These are phyloP conservation scores for Asobara japonica DNA, from an alignment of 1,140 invertebrate species.

Conservation along the genomic window DNA sequence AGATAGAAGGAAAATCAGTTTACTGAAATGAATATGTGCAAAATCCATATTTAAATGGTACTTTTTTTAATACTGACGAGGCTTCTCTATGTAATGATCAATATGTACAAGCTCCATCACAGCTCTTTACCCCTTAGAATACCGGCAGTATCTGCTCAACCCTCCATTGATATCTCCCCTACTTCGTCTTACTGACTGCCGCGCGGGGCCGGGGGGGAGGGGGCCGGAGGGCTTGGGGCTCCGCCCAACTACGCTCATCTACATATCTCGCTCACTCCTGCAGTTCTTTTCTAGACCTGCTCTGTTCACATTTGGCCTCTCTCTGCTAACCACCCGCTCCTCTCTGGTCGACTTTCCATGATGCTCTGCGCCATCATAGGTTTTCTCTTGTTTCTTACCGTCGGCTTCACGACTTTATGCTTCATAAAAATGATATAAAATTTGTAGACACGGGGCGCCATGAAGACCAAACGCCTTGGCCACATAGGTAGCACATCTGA, in stretches of 20 bases:
- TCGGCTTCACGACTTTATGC: slow-evolving; percentile 64
- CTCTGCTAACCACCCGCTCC: neutral
- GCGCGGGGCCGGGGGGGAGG: too few species aligned
- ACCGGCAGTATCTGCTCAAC: slow-evolving; percentile 5
- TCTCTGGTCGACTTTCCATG: slow-evolving; percentile 15
- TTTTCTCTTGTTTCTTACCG: slow-evolving; percentile 24
- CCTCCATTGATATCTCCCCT: slow-evolving; percentile 36
- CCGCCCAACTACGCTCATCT: slow-evolving; percentile 53
- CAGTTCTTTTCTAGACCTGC: neutral
- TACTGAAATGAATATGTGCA: too few species aligned
- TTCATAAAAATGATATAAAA: slow-evolving; percentile 67
- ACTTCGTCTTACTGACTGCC: neutral
- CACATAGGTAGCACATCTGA: too few species aligned
- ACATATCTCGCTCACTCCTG: neutral
- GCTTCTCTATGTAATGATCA: slow-evolving; percentile 30
- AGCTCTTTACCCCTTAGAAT: slow-evolving; percentile 16
- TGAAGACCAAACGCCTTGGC: slow-evolving; percentile 59
- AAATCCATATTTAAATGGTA: too few species aligned
- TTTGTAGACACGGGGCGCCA: slow-evolving; percentile 64
- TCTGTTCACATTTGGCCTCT: slow-evolving; percentile 19
- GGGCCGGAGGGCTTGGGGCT: too few species aligned
- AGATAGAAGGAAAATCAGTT: too few species aligned
- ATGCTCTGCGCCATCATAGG: neutral
- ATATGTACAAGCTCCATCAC: neutral
- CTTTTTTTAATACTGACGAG: slow-evolving; percentile 36